These are phyloP conservation scores for Druon quercuslanigerum DNA, from an alignment of 1,140 invertebrate species.

Conservation along the genomic window DNA sequence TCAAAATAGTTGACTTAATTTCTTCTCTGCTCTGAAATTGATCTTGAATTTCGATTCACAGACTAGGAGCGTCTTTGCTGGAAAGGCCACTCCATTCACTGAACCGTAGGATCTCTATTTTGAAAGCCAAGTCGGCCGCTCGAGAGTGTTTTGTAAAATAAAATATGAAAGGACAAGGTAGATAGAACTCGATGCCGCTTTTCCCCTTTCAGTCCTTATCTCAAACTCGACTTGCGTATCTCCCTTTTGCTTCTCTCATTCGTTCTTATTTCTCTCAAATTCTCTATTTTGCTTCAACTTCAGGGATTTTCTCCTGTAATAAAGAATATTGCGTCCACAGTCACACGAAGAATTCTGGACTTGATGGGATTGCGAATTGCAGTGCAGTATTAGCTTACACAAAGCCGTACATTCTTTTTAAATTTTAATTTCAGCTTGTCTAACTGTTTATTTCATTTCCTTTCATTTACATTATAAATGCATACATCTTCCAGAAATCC, in stretches of 20 bases:
- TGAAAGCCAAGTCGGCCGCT: conserved; percentile 50
- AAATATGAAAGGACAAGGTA: conserved; percentile 59
- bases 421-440: no score
- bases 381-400: conserved; percentile 19
- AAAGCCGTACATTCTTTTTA: not conserved
- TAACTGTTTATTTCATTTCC: no score
- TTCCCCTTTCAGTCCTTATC: conserved; percentile 65
- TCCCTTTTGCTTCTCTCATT: conserved; percentile 46
- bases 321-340: conserved; percentile 29
- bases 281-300: conserved; percentile 26
- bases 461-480: no score
- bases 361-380: conserved; percentile 22
- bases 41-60: not conserved
- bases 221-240: conserved; percentile 46
- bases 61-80: not conserved
- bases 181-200: conserved; percentile 45
- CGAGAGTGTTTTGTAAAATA: conserved; percentile 60
- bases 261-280: conserved; percentile 36
- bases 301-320: conserved; percentile 23
- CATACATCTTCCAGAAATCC: no score
- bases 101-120: conserved; percentile 64
- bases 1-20: no score
- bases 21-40: not conserved
- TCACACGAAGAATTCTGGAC: conserved; percentile 13
- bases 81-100: conserved; percentile 17